A percentile compares a stretch with the other conserved stretches of the same genome.
phyloP scores from a whole-genome alignment of 1,140 invertebrate genomes.

The Drosophila auraria region DNA sequence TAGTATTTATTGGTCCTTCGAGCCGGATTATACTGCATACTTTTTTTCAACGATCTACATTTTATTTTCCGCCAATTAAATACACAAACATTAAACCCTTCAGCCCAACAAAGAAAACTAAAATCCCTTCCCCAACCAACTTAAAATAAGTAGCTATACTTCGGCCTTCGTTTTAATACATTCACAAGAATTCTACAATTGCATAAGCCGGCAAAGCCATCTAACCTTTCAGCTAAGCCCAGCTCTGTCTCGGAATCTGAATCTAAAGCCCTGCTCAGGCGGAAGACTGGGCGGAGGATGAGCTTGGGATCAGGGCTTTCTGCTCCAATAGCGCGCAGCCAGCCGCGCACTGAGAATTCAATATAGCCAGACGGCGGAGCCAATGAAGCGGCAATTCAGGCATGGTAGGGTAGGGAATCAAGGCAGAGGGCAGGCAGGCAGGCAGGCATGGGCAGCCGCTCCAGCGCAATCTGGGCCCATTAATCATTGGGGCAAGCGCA shows the following conservation, averaged over 20 bases:
- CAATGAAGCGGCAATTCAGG: slow-evolving; percentile 74
- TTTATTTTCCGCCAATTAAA: too few species aligned
- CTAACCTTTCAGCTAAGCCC: slow-evolving; percentile 39
- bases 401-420: background rate
- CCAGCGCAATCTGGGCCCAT: slow-evolving; percentile 57
- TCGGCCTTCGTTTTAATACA: slow-evolving; percentile 18
- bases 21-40: too few species aligned
- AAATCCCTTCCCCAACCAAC: background rate
- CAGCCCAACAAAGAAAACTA: background rate
- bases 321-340: slow-evolving; percentile 74
- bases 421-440: background rate
- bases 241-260: slow-evolving; percentile 14
- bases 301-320: slow-evolving; percentile 50
- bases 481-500: slow-evolving; percentile 67
- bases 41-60: too few species aligned
- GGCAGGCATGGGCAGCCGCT: slow-evolving; percentile 30
- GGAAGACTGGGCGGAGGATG: slow-evolving; percentile 48
- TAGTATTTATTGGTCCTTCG: too few species aligned
- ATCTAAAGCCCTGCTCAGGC: slow-evolving; percentile 35
- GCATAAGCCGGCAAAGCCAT: slow-evolving; percentile 25
- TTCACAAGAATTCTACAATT: slow-evolving; percentile 29
- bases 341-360: slow-evolving; percentile 62
- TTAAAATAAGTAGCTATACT: background rate
- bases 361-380: slow-evolving; percentile 50
- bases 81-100: background rate